These are phyloP conservation scores for Siniperca knerii DNA, from an alignment of 2,113 vertebrate genomes.

Conservation along the genomic window DNA sequence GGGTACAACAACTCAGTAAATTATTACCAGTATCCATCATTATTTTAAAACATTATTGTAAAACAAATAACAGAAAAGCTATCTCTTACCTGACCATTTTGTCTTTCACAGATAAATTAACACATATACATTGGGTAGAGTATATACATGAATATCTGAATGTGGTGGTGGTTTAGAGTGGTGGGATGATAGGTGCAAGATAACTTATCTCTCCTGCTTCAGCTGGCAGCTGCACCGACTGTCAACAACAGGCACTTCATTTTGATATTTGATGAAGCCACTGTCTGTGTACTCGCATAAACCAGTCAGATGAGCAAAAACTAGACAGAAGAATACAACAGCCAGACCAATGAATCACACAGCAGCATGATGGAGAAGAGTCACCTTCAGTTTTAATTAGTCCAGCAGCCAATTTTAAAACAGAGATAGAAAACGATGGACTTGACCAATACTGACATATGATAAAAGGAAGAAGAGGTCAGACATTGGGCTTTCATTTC, in stretches of 20 bases:
- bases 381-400: constrained; percentile 80
- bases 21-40: background rate
- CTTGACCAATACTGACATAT: constrained; percentile 51
- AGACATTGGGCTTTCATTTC: constrained; percentile 40
- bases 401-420: constrained; percentile 75
- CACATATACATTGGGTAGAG: background rate
- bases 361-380: constrained; percentile 58
- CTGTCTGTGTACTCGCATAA: constrained; percentile 19
- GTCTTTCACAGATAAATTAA: background rate
- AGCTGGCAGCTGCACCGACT: constrained; percentile 14
- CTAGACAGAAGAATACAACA: constrained; percentile 20
- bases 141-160: background rate
- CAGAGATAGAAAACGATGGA: constrained; percentile 68
- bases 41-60: background rate
- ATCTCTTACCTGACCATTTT: background rate
- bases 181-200: background rate
- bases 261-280: constrained; percentile 53
- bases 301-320: constrained; percentile 6
- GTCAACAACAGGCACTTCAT: constrained; percentile 30
- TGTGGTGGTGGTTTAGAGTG: background rate
- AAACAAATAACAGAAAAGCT: background rate
- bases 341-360: constrained; percentile 65
- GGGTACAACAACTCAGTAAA: background rate
- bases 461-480: constrained; percentile 39
- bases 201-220: constrained; percentile 28